A percentile compares a stretch with the other conserved stretches of the same genome.
phyloP scores from a whole-genome alignment of 2,797 vertebrate species.

The Anolis apletophallus region DNA sequence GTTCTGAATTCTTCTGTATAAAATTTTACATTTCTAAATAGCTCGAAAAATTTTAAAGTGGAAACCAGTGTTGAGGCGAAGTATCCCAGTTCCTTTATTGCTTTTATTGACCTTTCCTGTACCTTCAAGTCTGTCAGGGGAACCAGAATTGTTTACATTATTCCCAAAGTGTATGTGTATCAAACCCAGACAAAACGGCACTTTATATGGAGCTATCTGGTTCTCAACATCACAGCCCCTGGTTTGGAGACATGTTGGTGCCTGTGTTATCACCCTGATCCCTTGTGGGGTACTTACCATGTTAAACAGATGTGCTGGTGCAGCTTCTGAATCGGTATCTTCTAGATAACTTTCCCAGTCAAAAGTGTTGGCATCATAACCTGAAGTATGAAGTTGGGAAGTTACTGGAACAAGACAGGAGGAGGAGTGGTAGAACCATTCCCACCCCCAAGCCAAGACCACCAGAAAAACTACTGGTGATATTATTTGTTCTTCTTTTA shows the following conservation, averaged over 20 bases:
- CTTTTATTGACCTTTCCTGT: not conserved
- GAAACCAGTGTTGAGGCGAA: not conserved
- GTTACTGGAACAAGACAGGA: not conserved
- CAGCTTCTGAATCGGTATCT: constrained; percentile 82
- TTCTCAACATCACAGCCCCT: not conserved
- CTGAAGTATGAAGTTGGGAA: constrained; percentile 72
- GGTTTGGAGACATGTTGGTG: not conserved
- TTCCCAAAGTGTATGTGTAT: not conserved
- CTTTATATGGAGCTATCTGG: not conserved
- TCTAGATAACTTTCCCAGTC: constrained; percentile 88
- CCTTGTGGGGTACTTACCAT: constrained; percentile 79
- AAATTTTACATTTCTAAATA: not conserved
- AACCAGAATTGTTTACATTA: not conserved
- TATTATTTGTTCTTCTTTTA: too few species aligned
- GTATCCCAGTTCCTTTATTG: not conserved
- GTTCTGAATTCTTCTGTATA: not conserved
- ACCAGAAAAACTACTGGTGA: not conserved
- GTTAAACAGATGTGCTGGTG: constrained; percentile 88
- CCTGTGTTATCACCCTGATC: not conserved
- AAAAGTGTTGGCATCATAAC: constrained; percentile 84
- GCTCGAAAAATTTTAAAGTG: not conserved
- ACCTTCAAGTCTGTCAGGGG: not conserved
- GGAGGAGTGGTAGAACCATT: not conserved
- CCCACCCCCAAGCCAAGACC: not conserved
- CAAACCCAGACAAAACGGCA: not conserved